Evolutionary conservation across 1,140 invertebrate species (phyloP).

Genomic region (Amphibalanus amphitrite): DNA sequence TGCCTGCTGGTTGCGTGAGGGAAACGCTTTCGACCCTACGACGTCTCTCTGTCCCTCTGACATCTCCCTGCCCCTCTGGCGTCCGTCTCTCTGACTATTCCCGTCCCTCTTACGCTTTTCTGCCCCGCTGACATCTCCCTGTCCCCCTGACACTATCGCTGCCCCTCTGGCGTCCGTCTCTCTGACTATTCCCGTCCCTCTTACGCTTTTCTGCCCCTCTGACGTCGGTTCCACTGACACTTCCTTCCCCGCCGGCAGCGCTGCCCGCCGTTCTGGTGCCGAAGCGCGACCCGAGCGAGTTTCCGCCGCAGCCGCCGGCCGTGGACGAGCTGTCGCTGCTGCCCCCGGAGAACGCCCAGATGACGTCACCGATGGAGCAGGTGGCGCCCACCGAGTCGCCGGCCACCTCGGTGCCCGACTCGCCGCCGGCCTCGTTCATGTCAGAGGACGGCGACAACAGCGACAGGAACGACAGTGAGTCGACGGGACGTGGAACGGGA

Average conservation of each 20-base stretch:
- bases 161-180: neutral
- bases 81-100: no score
- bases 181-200: constrained; percentile 7
- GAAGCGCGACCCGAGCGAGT: constrained; percentile 14
- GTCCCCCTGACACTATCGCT: no score
- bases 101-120: no score
- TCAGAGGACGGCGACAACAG: constrained; percentile 93
- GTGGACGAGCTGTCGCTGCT: constrained; percentile 8
- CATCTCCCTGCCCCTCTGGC: no score
- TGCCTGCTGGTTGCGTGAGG: no score
- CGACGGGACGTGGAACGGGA: no score
- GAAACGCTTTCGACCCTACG: no score
- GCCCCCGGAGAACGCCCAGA: constrained; percentile 17
- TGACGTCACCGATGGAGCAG: constrained; percentile 20
- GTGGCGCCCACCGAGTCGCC: constrained; percentile 22
- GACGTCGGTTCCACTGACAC: no score
- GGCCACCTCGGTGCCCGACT: constrained; percentile 50
- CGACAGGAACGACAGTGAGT: constrained; percentile 32
- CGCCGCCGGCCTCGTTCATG: constrained; percentile 90
- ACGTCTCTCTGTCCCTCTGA: no score
- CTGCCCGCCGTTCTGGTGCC: constrained; percentile 71
- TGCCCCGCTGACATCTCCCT: no score
- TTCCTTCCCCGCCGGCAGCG: no score
- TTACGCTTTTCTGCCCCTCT: no score
- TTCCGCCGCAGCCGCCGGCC: constrained; percentile 9